A percentile compares a stretch with the other conserved stretches of the same genome.
Evolutionary conservation across 2,888 invertebrate species (phyloP).

Genomic region (Drosophila helvetica): DNA sequence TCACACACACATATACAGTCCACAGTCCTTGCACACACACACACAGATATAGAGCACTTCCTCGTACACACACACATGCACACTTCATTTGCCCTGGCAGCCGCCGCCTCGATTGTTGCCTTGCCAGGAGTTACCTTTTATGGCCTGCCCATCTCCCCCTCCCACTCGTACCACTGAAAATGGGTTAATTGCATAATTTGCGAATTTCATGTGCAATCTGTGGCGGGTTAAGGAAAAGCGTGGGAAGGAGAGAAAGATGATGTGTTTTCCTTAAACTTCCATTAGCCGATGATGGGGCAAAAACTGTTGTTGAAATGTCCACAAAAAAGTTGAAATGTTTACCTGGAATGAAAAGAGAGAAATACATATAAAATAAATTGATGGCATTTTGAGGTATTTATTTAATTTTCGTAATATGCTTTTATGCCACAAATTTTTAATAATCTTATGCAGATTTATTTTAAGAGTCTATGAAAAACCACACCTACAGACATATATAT

Average conservation of each 20-base stretch:
- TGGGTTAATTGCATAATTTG: constrained; percentile 81
- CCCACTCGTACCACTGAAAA: constrained; percentile 49
- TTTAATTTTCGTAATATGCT: no score
- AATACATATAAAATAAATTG: not conserved
- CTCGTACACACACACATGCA: constrained; percentile 47
- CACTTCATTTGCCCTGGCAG: constrained; percentile 35
- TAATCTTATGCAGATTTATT: not conserved
- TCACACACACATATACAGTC: constrained; percentile 15
- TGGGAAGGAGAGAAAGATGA: constrained; percentile 5
- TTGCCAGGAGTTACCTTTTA: constrained; percentile 47
- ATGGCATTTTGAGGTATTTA: not conserved
- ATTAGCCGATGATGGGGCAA: constrained; percentile 36
- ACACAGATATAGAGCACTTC: constrained; percentile 38
- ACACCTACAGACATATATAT: no score
- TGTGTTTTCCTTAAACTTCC: constrained; percentile 16
- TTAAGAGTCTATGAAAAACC: no score
- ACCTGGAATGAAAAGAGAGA: constrained; percentile 23
- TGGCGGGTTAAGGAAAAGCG: constrained; percentile 21
- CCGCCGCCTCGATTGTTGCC: constrained; percentile 18
- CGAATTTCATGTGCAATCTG: constrained; percentile 67
- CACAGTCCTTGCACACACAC: no score
- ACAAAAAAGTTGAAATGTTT: constrained; percentile 6
- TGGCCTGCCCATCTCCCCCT: no score
- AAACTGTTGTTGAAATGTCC: constrained; percentile 24
- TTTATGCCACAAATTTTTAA: not conserved